A percentile compares a stretch with the other conserved stretches of the same genome.
phyloP scores from a whole-genome alignment of 2,797 vertebrate species.

The Carcharodon carcharias region DNA sequence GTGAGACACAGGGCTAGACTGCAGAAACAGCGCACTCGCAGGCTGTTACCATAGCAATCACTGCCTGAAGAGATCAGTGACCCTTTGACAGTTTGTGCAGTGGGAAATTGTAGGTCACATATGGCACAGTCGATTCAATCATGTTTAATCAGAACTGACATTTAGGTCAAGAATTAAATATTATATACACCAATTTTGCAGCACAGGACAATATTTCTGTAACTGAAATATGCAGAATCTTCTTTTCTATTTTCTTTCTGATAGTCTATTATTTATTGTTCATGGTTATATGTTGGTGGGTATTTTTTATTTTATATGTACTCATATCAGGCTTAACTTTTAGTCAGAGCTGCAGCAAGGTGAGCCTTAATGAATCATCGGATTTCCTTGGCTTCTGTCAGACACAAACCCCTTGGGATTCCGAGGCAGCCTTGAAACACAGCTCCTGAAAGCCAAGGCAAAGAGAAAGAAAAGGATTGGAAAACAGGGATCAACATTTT shows the following conservation, averaged over 20 bases:
- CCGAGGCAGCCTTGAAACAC: not conserved
- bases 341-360: not conserved
- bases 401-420: not conserved
- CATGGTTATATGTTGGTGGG: not conserved
- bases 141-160: conserved; percentile 62
- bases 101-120: conserved; percentile 65
- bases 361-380: not conserved
- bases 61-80: conserved; percentile 55
- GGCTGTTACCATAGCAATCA: conserved; percentile 74
- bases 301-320: not conserved
- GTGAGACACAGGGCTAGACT: conserved; percentile 40
- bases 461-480: not conserved
- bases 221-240: not conserved
- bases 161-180: conserved; percentile 61
- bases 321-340: not conserved
- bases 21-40: conserved; percentile 42
- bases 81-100: conserved; percentile 49
- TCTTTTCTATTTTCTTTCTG: not conserved
- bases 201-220: not conserved
- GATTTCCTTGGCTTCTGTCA: not conserved
- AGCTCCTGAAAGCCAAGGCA: not conserved
- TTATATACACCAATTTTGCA: not conserved
- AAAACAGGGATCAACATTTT: not conserved
- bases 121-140: conserved; percentile 52
- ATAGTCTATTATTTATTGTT: not conserved